Evolutionary conservation across 2,888 invertebrate species (phyloP), one percentile per base, ranked within the genome.

Genomic region (Microplitis deprimator): DNA sequence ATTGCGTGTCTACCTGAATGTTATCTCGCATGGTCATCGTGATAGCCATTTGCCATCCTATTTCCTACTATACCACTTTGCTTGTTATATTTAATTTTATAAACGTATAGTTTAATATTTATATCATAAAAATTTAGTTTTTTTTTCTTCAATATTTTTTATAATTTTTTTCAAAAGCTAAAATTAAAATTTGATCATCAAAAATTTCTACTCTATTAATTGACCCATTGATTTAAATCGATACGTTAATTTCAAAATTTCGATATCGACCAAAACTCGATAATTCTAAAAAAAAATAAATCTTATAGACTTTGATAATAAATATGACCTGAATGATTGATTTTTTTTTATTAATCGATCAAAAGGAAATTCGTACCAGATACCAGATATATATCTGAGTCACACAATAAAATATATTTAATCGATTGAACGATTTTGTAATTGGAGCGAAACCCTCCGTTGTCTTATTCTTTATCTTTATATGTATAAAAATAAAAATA

Each of bases 401-500:
- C 72, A 72, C 72, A 72, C 72, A 29, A 29, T 29, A 29, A 29
- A 29, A 29, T 29, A 29, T 29, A 29, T 29, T 4, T 29, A 29
- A 29, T 77, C 69, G 72, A 77, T 73, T 64, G 77, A 77, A 38
- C 68, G 38, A 50, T 77, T 77, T 73, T 81, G 81, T 78, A 85
- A 85, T 81, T 86, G 83, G 84, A 85, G 84, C 85, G 85, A 82
- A 82, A 80, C 84, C 77, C 80, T 82, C 82, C 84, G 83, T 82
- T 84, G 81, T 81, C 82, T 83, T 77, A 59, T 82, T 80, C 81
- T 65, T 16, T 73, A 78, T 83, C 81, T 83, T 83, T 84, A 83
- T 84, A 83, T 84, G 82, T 80, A 75, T 79, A 40, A 39, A 60
- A 64, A 65, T 67, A 29, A 29, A 29, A 29, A 75, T 79, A 40